Conservation (phyloP, 2,888 invertebrate species). For the Drosophila nigritarsus region DNA sequence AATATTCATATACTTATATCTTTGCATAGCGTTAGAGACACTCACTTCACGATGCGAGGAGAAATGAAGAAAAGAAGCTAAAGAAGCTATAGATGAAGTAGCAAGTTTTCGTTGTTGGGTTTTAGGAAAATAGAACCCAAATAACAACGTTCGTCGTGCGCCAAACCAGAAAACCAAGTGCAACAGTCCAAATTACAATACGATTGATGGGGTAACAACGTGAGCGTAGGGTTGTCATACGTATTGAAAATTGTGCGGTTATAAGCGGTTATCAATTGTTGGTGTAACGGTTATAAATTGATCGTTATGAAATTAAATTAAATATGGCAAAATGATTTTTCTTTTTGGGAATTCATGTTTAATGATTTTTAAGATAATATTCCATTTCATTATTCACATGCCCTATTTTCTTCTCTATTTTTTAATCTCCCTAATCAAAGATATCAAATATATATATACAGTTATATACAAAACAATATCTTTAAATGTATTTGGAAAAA, state of each 20-base stretch:
- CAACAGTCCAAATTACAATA: constrained; percentile 49
- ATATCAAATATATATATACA: background rate
- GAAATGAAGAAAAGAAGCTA: constrained; percentile 34
- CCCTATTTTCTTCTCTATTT: background rate
- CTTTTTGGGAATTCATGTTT: background rate
- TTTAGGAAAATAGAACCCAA: constrained; percentile 50
- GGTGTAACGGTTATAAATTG: constrained; percentile 13
- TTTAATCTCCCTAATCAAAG: background rate
- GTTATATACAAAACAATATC: background rate
- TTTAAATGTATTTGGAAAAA: background rate
- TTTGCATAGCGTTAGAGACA: background rate
- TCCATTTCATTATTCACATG: background rate
- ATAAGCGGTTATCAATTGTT: constrained; percentile 18
- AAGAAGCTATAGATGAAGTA: constrained; percentile 61
- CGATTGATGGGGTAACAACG: constrained; percentile 28
- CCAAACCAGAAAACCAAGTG: constrained; percentile 81
- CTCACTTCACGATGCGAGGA: constrained; percentile 69
- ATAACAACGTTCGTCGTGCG: constrained; percentile 75
- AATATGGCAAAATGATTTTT: background rate
- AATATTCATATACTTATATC: background rate
- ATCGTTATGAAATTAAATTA: background rate
- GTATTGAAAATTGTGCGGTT: background rate
- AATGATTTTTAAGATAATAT: background rate
- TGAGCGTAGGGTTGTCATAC: constrained; percentile 50
- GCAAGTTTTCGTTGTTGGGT: constrained; percentile 54